These are phyloP conservation scores for Drosophila malerkotliana DNA, from an alignment of 1,140 invertebrate genomes.

Conservation along the genomic window DNA sequence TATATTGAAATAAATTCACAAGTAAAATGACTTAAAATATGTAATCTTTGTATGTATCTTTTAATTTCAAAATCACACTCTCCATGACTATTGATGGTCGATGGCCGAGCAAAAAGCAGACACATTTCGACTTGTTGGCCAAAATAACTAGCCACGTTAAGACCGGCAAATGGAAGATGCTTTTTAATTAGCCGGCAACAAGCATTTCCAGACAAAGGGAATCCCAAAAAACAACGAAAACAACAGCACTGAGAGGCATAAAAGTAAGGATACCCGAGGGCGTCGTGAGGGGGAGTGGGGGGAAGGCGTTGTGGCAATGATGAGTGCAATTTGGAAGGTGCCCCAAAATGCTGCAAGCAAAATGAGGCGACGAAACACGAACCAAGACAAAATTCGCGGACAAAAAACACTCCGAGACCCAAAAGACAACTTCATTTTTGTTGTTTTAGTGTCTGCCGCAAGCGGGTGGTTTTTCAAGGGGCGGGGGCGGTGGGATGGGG, in stretches of 20 bases:
- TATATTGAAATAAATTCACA: too few species aligned
- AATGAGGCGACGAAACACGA: constrained; percentile 62
- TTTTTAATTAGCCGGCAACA: constrained; percentile 70
- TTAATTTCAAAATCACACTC: too few species aligned
- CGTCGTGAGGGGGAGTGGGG: background rate
- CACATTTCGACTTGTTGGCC: constrained; percentile 3
- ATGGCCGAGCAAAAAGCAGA: background rate
- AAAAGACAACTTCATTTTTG: constrained; percentile 42
- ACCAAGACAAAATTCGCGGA: constrained; percentile 42
- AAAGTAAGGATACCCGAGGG: constrained; percentile 24
- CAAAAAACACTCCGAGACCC: constrained; percentile 2
- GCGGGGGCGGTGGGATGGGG: too few species aligned
- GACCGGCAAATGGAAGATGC: constrained; percentile 46
- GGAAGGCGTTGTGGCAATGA: background rate
- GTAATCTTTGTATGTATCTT: too few species aligned
- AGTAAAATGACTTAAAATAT: too few species aligned
- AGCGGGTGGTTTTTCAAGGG: background rate
- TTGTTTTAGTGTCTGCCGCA: constrained; percentile 15
- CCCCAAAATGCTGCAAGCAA: constrained; percentile 64
- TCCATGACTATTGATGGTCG: constrained; percentile 19
- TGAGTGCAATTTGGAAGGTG: constrained; percentile 15
- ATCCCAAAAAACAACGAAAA: constrained; percentile 34
- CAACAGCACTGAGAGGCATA: constrained; percentile 34
- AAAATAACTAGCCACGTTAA: background rate
- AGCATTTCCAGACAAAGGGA: constrained; percentile 52